Base-by-base conservation (phyloP, 2,888 invertebrate genomes). In the Drosophila setosimentum region DNA sequence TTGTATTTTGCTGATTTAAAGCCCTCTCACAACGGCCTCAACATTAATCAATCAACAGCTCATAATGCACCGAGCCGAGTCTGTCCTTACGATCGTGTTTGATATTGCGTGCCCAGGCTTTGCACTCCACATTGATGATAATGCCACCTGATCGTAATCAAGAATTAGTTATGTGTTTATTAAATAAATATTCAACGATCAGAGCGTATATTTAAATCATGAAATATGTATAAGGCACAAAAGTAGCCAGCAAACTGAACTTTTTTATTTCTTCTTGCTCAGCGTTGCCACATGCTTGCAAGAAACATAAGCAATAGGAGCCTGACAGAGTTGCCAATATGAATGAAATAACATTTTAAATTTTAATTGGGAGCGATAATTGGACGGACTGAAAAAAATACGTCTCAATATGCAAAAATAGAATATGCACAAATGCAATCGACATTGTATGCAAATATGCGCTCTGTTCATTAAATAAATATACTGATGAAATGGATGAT, bases 11-110 rank as follows among this genome's bases (percentile, higher is more conserved):
- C 54, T 42, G 11, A 30, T 40, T 59, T 24, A 24, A 29, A n/a
- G 18, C 32, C 27, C 16, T 11, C 11, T 8, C 40, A 27, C 35
- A 10, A 37, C 30, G 53, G 32, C 48, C 69, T 40, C 10, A 11
- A 65, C 68, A 80, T 92, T 93, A 94, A 89, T 94, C 93, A 78
- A 96, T 94, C 93, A 96, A 93, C 74, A 96, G 93, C 92, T 96
- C 96, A 91, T 96, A 96, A 92, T 96, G 96, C 61, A 96, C 96
- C 53, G 95, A 95, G 55, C 96, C 96, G 79, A 95, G 92, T 90
- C 95, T 94, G 72, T 96, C 95, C 90, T 94, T 94, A 69, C 96
- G 95, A 91, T 96, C 95, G 91, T 96, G 96, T 32, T 93, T 86
- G 77, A 96, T 95, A 91, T 96, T 96, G 83, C 94, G 94, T 53